These are phyloP conservation scores for Liodrosophila aerea DNA, from an alignment of 2,888 invertebrate genomes.

Conservation along the genomic window DNA sequence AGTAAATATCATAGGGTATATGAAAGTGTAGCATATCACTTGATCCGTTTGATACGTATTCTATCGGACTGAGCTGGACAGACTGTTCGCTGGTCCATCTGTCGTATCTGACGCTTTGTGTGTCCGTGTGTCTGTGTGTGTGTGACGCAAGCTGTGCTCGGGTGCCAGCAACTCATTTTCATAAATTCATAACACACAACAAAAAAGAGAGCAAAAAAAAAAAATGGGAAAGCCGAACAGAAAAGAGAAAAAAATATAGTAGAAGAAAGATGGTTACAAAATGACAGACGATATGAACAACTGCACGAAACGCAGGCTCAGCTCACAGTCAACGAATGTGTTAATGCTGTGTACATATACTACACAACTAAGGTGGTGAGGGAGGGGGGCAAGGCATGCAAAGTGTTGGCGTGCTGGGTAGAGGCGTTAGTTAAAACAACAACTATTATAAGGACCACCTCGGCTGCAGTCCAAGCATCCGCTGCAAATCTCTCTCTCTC, in stretches of 20 bases:
- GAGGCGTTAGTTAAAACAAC: slow-evolving; percentile 37
- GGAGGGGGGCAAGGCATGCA: neutral
- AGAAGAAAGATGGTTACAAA: slow-evolving; percentile 54
- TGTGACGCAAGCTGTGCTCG: slow-evolving; percentile 55
- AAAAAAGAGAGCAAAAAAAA: neutral
- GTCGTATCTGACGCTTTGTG: slow-evolving; percentile 34
- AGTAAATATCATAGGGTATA: slow-evolving; percentile 26
- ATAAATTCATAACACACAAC: slow-evolving; percentile 67
- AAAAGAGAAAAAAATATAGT: slow-evolving; percentile 20
- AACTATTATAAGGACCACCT: slow-evolving; percentile 39
- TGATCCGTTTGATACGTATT: slow-evolving; percentile 5
- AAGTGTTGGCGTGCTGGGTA: slow-evolving; percentile 15
- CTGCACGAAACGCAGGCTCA: slow-evolving; percentile 65
- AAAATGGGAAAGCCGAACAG: neutral
- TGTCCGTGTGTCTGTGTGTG: slow-evolving; percentile 1
- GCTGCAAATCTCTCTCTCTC: slow-evolving; percentile 37
- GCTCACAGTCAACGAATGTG: slow-evolving; percentile 66
- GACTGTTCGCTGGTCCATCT: slow-evolving; percentile 14
- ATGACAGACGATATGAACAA: slow-evolving; percentile 66
- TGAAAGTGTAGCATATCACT: neutral
- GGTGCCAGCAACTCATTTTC: slow-evolving; percentile 66
- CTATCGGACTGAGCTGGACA: slow-evolving; percentile 19
- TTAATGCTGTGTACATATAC: slow-evolving; percentile 65
- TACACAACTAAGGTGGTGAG: slow-evolving; percentile 8
- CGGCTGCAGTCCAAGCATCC: slow-evolving; percentile 38